Percentiles rank a stretch among this genome's conserved stretches.
Conservation (phyloP, 2,888 invertebrate genomes). For the Cotesia congregata region DNA sequence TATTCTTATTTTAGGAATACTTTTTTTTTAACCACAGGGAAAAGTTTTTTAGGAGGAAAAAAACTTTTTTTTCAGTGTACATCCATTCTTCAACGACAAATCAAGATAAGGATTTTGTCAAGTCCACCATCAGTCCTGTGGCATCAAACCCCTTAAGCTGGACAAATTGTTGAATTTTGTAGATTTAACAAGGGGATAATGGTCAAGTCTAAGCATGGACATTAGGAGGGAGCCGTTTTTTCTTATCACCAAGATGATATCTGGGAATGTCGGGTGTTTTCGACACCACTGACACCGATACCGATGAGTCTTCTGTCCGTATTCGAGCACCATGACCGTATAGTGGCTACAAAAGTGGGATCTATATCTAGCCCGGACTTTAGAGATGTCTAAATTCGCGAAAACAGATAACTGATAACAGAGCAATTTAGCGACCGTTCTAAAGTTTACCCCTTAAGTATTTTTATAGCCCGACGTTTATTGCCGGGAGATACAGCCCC, state of each 20-base stretch:
- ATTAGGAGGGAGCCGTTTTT: constrained; percentile 21
- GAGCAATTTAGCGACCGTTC: not conserved
- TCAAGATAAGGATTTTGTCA: not conserved
- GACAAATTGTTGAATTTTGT: constrained; percentile 38
- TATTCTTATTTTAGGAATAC: too few species aligned
- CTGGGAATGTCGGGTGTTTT: not conserved
- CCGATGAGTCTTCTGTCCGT: not conserved
- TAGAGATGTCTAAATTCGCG: not conserved
- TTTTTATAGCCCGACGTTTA: constrained; percentile 39
- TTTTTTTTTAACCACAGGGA: too few species aligned
- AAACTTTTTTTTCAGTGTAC: too few species aligned
- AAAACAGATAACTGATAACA: constrained; percentile 10
- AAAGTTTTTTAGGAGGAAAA: too few species aligned
- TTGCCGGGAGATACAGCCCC: constrained; percentile 2
- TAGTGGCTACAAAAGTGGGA: not conserved
- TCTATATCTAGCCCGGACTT: not conserved
- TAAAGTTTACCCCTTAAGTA: constrained; percentile 26
- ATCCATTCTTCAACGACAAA: not conserved
- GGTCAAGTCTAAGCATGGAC: constrained; percentile 18
- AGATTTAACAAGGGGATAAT: constrained; percentile 33
- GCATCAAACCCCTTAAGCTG: constrained; percentile 9
- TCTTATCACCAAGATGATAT: not conserved
- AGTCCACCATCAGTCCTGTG: not conserved
- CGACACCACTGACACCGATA: not conserved
- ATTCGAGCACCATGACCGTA: not conserved